A percentile compares a stretch with the other conserved stretches of the same genome.
Evolutionary conservation across 1,140 invertebrate genomes (phyloP).

Genomic region (Teleogryllus occipitalis): DNA sequence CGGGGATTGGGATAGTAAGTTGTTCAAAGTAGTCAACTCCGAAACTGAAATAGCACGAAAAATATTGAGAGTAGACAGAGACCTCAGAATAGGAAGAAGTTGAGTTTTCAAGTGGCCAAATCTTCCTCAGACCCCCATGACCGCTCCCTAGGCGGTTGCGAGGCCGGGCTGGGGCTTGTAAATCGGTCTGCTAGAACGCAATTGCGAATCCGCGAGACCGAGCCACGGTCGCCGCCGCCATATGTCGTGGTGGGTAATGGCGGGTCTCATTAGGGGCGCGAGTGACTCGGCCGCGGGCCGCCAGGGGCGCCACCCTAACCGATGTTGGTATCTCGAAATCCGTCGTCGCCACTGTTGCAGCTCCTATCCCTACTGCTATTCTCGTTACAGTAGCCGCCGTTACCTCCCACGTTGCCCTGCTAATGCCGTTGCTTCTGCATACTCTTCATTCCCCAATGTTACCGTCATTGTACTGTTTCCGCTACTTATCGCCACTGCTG

Average conservation of each 20-base stretch:
- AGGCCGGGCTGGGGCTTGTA: not conserved
- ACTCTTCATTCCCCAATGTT: too few relatives aligned
- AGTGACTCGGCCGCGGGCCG: not conserved
- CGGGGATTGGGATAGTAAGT: too few relatives aligned
- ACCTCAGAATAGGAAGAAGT: not conserved
- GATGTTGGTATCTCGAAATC: not conserved
- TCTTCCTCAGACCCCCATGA: not conserved
- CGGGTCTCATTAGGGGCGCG: not conserved
- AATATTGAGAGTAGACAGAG: too few relatives aligned
- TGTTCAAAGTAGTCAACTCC: too few relatives aligned
- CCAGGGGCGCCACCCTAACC: not conserved
- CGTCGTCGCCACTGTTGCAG: too few relatives aligned
- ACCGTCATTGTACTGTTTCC: too few relatives aligned
- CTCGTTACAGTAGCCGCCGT: not conserved
- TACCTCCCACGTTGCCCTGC: too few relatives aligned
- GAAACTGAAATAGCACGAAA: too few relatives aligned
- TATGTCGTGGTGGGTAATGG: not conserved
- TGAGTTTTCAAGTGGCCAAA: not conserved
- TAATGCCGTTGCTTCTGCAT: too few relatives aligned
- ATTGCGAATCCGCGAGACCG: constrained; percentile 2
- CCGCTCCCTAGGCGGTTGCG: not conserved
- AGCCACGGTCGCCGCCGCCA: not conserved
- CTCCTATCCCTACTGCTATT: too few relatives aligned
- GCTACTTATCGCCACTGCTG: too few relatives aligned
- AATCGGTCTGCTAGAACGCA: not conserved